Conservation (phyloP, 2,113 vertebrate species). For the Sterna hirundo region DNA sequence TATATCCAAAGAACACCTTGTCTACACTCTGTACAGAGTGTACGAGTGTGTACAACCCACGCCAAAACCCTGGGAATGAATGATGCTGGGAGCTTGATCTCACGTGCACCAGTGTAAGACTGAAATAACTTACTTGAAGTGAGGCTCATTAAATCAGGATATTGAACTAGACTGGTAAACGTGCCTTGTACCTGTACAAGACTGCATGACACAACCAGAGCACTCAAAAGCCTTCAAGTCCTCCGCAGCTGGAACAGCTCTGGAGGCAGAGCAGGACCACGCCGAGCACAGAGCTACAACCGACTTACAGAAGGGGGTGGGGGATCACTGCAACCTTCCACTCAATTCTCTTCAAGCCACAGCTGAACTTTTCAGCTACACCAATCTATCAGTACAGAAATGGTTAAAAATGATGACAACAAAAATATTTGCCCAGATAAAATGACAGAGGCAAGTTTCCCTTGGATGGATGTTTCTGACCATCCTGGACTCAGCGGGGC, state of each 20-base stretch:
- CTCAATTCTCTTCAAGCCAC: neutral
- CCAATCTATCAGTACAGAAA: neutral
- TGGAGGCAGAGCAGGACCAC: neutral
- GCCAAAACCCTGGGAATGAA: neutral
- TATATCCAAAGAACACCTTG: neutral
- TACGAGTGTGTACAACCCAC: neutral
- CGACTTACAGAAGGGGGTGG: neutral
- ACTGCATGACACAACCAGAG: neutral
- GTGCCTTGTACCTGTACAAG: neutral
- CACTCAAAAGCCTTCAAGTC: neutral
- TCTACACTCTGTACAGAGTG: neutral
- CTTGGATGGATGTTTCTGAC: neutral
- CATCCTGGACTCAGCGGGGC: neutral
- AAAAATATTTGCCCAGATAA: neutral
- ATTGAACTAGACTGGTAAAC: rapidly evolving
- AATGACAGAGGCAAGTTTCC: neutral
- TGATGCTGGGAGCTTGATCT: neutral
- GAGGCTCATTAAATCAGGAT: neutral
- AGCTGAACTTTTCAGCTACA: neutral
- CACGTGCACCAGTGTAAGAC: neutral
- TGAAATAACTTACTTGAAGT: neutral
- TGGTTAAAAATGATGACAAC: neutral
- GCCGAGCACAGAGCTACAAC: rapidly evolving
- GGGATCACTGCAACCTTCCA: neutral
- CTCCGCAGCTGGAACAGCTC: neutral